Evolutionary conservation across 2,113 vertebrate species (phyloP), one percentile per base, ranked within the genome.

Genomic region (Austrofundulus limnaeus): DNA sequence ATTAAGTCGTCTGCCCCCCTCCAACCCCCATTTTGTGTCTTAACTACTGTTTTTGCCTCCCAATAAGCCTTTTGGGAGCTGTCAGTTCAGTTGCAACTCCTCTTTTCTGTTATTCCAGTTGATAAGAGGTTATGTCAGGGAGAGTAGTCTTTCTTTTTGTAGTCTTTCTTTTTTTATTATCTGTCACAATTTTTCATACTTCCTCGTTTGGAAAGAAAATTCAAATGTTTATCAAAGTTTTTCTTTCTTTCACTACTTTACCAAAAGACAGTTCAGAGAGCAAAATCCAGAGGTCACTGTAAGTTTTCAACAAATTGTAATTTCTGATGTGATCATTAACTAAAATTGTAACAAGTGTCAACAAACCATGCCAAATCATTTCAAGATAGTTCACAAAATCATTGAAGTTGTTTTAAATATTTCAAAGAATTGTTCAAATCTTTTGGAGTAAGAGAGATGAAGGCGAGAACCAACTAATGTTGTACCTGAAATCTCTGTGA

Each of bases 141-240:
- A 47, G 11, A 53, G 17, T 54, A 61, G 52, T 21, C 21, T 61
- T 46, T 54, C 57, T 47, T 70, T 28, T 12, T 60, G 17, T 54
- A 61, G 52, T 21, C 21, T 61, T 46, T 54, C 57, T 47, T 70
- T 28, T 34, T 61, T 38, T 16, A 56, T 23, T 15, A 34, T 23
- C 59, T 67, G 48, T 58, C 31, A 37, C 6, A 0, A 21, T 45
- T 52, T 60, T 60, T 69, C 48, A 39, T 21, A 10, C 4, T 28
- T 51, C 20, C 0, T 41, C 19, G 28, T 41, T 5, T 19, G 19
- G n/a, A 12, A 8, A 38, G 25, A 39, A 39, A 47, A 14, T 13
- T 6, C 20, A 20, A 24, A 57, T 41, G 12, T 41, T 41, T 41
- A 41, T 41, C 39, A 14, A 3, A 38, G 11, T 38, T 13, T 38